Conservation (phyloP, 2,797 vertebrate genomes). For the Ceryle rudis region DNA sequence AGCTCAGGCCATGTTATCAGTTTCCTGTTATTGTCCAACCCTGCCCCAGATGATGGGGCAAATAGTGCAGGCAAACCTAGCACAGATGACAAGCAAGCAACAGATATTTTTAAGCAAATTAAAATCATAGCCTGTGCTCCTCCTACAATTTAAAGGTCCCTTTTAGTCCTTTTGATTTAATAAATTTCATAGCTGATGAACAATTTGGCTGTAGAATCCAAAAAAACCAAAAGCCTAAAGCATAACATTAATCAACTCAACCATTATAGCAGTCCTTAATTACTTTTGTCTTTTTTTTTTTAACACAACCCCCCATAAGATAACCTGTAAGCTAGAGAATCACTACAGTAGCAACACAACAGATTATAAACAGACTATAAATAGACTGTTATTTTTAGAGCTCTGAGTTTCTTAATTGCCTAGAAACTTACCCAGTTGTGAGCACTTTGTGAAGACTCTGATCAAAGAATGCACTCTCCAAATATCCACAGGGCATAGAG, state of each 20-base stretch:
- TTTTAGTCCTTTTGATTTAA: neutral
- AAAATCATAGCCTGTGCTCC: neutral
- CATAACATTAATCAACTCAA: constrained; percentile 30
- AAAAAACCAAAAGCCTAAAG: constrained; percentile 28
- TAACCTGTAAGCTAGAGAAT: neutral
- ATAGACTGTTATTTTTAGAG: constrained; percentile 62
- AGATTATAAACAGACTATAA: constrained; percentile 26
- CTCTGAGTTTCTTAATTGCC: constrained; percentile 36
- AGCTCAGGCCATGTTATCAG: neutral
- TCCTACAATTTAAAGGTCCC: neutral
- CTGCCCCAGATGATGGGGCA: neutral
- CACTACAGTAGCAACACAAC: neutral
- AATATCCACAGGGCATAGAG: constrained; percentile 51
- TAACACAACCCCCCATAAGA: neutral
- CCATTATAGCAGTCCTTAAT: neutral
- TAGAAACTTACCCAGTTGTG: constrained; percentile 47
- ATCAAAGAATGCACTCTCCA: constrained; percentile 22
- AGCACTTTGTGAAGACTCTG: constrained; percentile 35
- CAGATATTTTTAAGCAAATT: neutral
- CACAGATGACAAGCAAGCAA: neutral
- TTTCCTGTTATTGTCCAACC: neutral
- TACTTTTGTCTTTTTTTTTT: neutral
- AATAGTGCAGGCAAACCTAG: neutral
- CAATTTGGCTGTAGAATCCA: constrained; percentile 5
- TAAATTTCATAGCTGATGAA: constrained; percentile 22